A percentile compares a stretch with the other conserved stretches of the same genome.
Evolutionary conservation across 1,140 invertebrate genomes (phyloP).

Genomic region (Cryptotermes secundus): DNA sequence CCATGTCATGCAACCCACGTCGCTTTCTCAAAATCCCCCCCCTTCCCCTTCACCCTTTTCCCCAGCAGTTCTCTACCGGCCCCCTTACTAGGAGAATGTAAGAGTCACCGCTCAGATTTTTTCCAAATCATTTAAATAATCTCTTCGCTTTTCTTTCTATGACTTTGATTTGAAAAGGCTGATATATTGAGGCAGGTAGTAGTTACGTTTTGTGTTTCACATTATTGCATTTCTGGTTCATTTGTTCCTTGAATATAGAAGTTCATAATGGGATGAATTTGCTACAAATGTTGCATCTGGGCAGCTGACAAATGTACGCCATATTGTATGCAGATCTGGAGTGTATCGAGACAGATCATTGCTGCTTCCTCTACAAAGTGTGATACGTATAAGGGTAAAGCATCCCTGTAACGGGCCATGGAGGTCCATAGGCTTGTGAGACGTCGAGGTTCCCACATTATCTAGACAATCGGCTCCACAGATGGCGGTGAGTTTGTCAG

Average conservation of each 20-base stretch:
- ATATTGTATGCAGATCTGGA: too few relatives aligned
- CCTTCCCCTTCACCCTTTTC: not conserved
- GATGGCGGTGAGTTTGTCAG: too few relatives aligned
- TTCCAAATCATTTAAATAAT: conserved; percentile 10
- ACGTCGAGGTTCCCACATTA: too few relatives aligned
- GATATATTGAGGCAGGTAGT: not conserved
- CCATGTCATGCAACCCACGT: conserved; percentile 7
- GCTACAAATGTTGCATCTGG: not conserved
- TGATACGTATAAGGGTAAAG: too few relatives aligned
- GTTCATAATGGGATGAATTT: not conserved
- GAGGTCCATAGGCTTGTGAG: too few relatives aligned
- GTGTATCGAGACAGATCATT: too few relatives aligned
- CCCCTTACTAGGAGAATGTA: not conserved
- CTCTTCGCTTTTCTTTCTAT: not conserved
- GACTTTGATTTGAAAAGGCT: conserved; percentile 7
- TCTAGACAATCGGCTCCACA: too few relatives aligned
- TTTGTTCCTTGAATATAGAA: not conserved
- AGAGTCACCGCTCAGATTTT: not conserved
- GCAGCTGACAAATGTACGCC: not conserved
- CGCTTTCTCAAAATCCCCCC: conserved; percentile 10
- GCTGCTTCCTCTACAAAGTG: too few relatives aligned
- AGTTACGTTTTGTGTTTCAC: not conserved
- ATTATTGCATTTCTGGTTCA: not conserved
- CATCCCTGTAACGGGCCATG: too few relatives aligned
- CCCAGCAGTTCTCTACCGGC: not conserved